Conservation (phyloP, 2,113 vertebrate genomes). For the Laticauda laticaudata region DNA sequence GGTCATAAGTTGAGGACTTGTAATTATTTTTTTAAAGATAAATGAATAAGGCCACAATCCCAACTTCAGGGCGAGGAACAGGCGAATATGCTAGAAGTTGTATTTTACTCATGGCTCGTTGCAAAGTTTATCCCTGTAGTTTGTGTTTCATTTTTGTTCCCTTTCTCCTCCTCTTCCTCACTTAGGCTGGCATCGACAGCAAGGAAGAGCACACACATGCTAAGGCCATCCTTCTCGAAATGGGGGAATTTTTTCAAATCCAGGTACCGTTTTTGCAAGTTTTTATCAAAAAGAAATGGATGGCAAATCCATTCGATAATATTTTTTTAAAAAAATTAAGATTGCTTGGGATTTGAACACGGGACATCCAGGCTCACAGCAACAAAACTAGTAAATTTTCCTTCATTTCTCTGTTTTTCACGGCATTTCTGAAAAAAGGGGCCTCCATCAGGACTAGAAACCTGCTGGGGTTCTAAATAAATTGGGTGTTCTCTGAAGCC, state of each 20-base stretch:
- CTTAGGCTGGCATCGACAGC: constrained; percentile 80
- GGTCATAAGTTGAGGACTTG: no score
- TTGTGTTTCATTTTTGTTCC: not conserved
- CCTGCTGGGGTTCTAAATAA: not conserved
- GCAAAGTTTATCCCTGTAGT: not conserved
- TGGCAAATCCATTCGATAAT: not conserved
- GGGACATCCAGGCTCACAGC: no score
- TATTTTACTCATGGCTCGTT: not conserved
- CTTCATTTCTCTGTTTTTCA: not conserved
- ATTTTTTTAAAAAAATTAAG: not conserved
- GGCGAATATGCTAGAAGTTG: not conserved
- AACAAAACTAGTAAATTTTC: no score
- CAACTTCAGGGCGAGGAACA: not conserved
- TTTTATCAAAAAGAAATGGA: not conserved
- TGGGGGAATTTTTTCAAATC: constrained; percentile 97
- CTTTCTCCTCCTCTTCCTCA: no score
- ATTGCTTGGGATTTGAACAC: not conserved
- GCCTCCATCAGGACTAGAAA: not conserved
- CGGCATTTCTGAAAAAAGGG: not conserved
- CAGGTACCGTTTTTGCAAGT: constrained; percentile 73
- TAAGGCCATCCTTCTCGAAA: constrained; percentile 86
- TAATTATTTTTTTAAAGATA: not conserved
- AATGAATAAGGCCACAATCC: not conserved
- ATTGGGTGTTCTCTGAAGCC: not conserved
- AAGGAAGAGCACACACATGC: constrained; percentile 84